Percentiles rank a stretch among this genome's conserved stretches.
These are phyloP conservation scores for Fabriciana adippe DNA, from an alignment of 2,888 invertebrate genomes.

Conservation along the genomic window DNA sequence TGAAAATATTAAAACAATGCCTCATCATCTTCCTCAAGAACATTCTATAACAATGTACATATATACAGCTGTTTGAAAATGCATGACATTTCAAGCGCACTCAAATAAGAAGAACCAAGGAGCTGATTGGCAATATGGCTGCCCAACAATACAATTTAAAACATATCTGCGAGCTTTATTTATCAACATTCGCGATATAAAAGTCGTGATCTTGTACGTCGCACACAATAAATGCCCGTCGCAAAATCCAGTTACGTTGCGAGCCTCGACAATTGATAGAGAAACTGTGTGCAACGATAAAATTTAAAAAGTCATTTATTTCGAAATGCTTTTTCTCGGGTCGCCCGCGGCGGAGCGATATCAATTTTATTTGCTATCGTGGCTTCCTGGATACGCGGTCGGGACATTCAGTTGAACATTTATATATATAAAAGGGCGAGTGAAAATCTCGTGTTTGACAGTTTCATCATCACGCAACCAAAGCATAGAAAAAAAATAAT, in stretches of 20 bases:
- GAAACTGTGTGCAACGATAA: conserved; percentile 82
- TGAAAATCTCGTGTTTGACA: not conserved
- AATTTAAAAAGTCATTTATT: conserved; percentile 83
- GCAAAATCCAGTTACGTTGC: conserved; percentile 77
- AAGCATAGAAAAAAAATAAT: not conserved
- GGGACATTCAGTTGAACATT: conserved; percentile 37
- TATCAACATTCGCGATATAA: conserved; percentile 62
- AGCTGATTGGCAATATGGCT: conserved; percentile 37
- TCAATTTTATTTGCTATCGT: conserved; percentile 80
- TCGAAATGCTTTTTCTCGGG: conserved; percentile 81
- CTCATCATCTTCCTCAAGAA: conserved; percentile 21
- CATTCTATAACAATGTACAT: conserved; percentile 17
- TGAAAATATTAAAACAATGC: conserved; percentile 25
- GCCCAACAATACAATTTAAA: conserved; percentile 47
- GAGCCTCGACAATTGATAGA: conserved; percentile 81
- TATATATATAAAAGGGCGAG: conserved; percentile 35
- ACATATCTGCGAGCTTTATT: conserved; percentile 53
- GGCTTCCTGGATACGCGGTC: conserved; percentile 58
- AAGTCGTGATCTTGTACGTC: conserved; percentile 73
- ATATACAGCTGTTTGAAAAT: conserved; percentile 16
- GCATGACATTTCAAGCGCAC: conserved; percentile 20
- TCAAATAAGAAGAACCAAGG: conserved; percentile 19
- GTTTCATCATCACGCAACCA: conserved; percentile 1
- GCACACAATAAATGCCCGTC: conserved; percentile 78
- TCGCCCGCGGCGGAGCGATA: conserved; percentile 76